Evolutionary conservation across 2,888 invertebrate genomes (phyloP), one percentile per base, ranked within the genome.

Genomic region (Crepidodera aurea): DNA sequence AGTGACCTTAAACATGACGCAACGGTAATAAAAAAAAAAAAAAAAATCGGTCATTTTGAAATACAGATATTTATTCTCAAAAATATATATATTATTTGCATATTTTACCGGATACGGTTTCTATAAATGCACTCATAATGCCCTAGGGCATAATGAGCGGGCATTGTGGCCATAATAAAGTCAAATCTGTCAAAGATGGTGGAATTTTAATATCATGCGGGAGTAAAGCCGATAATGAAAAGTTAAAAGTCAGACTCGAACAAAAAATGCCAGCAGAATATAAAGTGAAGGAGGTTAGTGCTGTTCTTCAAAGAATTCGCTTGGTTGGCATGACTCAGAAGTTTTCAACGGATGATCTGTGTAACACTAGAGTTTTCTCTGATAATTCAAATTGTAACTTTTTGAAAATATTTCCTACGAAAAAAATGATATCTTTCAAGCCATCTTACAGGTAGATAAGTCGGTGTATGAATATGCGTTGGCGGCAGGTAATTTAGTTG

Each of bases 401-500:
- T 37, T 8, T 51, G 12, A 58, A 62, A 27, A 37, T 58, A 2
- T 46, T 48, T 42, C 44, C 37, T 2, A 62, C 37, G 1, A 57
- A 39, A 4, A 51, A 51, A 1, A 51, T 18, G 44, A 60, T 27
- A 32, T 51, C 8, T 60, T n/a, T 18, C 54, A 53, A 19, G 51
- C 53, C 5, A 19, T 62, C 15, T 19, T 62, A 13, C 53, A 62
- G 29, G 10, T 62, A 19, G 40, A 58, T 15, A 62, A 50, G 53
- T n/a, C 1, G 0, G 13, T 32, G 13, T 57, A 57, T 57, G 50
- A 55, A 4, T 12, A 18, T 15, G 25, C 25, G 15, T 27, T 58
- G 1, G 27, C 22, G 5, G 34, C 27, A 4, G 58, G 53, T n/a
- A 53, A 44, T 48, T 42, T 59, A 44, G 51, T 51, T 19, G 34